Conservation (phyloP, 2,797 vertebrate species). For the Lerista edwardsae region DNA sequence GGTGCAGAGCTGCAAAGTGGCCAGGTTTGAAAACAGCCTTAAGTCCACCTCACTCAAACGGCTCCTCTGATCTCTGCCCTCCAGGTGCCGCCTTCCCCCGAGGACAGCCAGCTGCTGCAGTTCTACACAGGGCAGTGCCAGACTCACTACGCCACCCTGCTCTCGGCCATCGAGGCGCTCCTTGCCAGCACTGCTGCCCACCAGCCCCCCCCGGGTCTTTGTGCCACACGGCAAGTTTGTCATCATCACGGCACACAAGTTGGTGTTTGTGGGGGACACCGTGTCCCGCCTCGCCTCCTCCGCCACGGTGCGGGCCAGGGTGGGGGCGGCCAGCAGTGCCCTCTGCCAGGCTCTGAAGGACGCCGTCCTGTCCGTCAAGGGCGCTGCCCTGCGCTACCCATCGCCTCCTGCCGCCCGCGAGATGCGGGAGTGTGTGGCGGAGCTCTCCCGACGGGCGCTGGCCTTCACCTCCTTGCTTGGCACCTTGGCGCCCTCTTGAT, state of each 20-base stretch:
- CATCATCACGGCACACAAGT: conserved; percentile 90
- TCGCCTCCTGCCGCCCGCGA: conserved; percentile 85
- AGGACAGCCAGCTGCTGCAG: conserved; percentile 88
- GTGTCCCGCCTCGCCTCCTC: conserved; percentile 88
- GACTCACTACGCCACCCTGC: conserved; percentile 85
- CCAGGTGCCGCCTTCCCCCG: conserved; percentile 48
- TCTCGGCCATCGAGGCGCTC: conserved; percentile 85
- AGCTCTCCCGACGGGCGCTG: conserved; percentile 87
- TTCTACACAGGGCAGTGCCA: conserved; percentile 92
- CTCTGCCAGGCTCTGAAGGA: conserved; percentile 88
- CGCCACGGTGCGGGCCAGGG: conserved; percentile 83
- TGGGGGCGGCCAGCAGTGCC: conserved; percentile 84
- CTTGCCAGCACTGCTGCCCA: conserved; percentile 85
- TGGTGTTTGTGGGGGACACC: conserved; percentile 93
- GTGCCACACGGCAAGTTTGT: conserved; percentile 89
- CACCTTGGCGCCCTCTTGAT: conserved; percentile 77
- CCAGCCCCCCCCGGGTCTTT: conserved; percentile 87
- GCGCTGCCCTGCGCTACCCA: conserved; percentile 89
- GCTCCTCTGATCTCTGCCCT: background rate
- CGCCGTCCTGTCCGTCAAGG: conserved; percentile 89
- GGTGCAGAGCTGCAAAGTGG: background rate
- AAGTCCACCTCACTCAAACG: too few species aligned
- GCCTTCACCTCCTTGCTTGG: conserved; percentile 88
- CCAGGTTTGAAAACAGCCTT: background rate
- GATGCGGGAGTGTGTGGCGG: conserved; percentile 86